These are phyloP conservation scores for Mesaphorura yosii DNA, from an alignment of 1,140 invertebrate genomes.

Conservation along the genomic window DNA sequence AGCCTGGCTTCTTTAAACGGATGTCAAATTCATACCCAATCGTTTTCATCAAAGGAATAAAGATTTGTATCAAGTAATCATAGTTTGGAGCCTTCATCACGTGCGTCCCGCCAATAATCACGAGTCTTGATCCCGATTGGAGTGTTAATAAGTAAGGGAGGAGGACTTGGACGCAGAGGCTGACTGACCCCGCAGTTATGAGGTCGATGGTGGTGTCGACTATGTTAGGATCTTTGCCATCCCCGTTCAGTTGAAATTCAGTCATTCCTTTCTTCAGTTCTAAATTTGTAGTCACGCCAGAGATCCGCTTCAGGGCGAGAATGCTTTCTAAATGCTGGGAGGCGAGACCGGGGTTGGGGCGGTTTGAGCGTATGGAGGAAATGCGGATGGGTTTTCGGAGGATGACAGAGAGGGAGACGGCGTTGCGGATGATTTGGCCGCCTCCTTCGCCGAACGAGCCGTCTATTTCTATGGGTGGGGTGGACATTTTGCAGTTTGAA, in stretches of 20 bases:
- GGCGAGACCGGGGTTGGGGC: conserved; percentile 28
- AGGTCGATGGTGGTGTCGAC: conserved; percentile 24
- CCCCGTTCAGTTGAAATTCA: conserved; percentile 19
- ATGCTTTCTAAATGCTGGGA: conserved; percentile 29
- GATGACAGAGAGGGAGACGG: conserved; percentile 19
- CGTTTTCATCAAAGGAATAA: conserved; percentile 16
- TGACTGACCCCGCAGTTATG: conserved; percentile 26
- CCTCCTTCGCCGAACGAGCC: conserved; percentile 28
- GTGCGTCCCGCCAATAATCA: conserved; percentile 28
- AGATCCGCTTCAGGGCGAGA: conserved; percentile 18
- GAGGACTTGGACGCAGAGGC: conserved; percentile 26
- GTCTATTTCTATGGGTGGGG: conserved; percentile 19
- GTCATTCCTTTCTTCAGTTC: conserved; percentile 11
- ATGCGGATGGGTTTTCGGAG: conserved; percentile 14
- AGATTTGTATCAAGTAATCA: conserved; percentile 24
- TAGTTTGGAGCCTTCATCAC: conserved; percentile 25
- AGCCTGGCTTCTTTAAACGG: conserved; percentile 2
- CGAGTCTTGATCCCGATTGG: conserved; percentile 12
- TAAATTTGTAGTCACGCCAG: conserved; percentile 8
- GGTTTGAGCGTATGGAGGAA: conserved; percentile 18
- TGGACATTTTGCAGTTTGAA: too few species aligned
- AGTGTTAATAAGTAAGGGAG: conserved; percentile 23
- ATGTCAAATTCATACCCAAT: conserved; percentile 17
- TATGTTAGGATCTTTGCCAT: background rate
- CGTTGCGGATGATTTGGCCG: conserved; percentile 29